Evolutionary conservation across 2,888 invertebrate species (phyloP).

Genomic region (Troilus luridus): DNA sequence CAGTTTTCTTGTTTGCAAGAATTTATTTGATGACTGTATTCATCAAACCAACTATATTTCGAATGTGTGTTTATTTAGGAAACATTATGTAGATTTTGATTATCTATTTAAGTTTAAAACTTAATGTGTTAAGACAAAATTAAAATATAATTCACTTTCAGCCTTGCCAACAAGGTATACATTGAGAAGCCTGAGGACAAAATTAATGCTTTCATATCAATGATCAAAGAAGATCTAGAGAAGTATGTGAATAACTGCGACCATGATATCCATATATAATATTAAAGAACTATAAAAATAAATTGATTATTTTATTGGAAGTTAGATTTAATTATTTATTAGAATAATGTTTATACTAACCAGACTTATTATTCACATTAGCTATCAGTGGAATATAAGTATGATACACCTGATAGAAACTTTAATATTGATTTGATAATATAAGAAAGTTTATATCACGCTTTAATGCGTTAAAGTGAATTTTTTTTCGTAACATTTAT

Average conservation of each 20-base stretch:
- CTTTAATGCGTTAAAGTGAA: too few relatives aligned
- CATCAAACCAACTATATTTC: background rate
- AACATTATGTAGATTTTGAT: background rate
- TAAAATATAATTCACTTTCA: background rate
- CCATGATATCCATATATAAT: background rate
- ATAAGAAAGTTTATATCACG: too few relatives aligned
- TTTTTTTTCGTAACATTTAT: too few relatives aligned
- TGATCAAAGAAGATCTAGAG: slow-evolving; percentile 43
- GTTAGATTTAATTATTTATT: background rate
- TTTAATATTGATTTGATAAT: too few relatives aligned
- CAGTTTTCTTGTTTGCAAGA: too few relatives aligned
- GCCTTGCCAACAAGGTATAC: background rate
- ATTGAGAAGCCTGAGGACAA: slow-evolving; percentile 8
- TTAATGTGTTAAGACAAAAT: background rate
- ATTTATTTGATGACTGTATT: too few relatives aligned
- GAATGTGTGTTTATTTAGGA: background rate
- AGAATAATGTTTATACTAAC: too few relatives aligned
- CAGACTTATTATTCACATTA: too few relatives aligned
- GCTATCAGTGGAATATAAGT: too few relatives aligned
- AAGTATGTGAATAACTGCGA: background rate
- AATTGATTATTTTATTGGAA: background rate
- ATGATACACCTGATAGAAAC: too few relatives aligned
- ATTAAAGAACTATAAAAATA: background rate
- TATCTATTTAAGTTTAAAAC: background rate
- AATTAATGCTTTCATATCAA: slow-evolving; percentile 22